Conservation (phyloP, 2,113 vertebrate species). For the Megaceryle torquata region DNA sequence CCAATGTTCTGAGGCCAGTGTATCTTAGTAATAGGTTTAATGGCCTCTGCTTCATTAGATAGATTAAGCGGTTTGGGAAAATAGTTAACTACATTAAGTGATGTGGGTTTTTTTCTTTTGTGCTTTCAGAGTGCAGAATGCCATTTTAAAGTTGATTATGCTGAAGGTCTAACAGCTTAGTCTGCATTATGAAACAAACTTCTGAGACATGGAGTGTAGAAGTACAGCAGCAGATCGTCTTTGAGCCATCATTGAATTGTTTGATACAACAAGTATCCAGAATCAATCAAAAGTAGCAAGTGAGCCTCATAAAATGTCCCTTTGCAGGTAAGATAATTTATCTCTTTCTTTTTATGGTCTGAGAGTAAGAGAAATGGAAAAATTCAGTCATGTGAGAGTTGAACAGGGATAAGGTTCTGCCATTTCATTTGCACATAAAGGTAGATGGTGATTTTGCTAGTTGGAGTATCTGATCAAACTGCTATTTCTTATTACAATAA, state of each 20-base stretch:
- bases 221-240: background rate
- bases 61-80: background rate
- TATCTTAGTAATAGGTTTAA: background rate
- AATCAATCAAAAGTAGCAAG: background rate
- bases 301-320: background rate
- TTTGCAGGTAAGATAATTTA: conserved; percentile 59
- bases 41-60: background rate
- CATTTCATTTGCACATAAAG: conserved; percentile 36
- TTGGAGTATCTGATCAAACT: conserved; percentile 51
- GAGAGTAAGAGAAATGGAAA: conserved; percentile 11
- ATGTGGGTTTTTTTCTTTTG: background rate
- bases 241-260: background rate
- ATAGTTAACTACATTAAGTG: background rate
- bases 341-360: conserved; percentile 45
- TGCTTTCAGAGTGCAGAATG: background rate
- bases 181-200: background rate
- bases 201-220: background rate
- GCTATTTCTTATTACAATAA: conserved; percentile 62
- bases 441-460: conserved; percentile 26
- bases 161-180: background rate
- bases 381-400: background rate
- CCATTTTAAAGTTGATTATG: conserved; percentile 14
- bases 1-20: background rate
- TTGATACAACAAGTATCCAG: background rate
- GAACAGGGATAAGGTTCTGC: background rate